Base-by-base conservation (phyloP, 2,797 vertebrate genomes). In the Menidia menidia region DNA sequence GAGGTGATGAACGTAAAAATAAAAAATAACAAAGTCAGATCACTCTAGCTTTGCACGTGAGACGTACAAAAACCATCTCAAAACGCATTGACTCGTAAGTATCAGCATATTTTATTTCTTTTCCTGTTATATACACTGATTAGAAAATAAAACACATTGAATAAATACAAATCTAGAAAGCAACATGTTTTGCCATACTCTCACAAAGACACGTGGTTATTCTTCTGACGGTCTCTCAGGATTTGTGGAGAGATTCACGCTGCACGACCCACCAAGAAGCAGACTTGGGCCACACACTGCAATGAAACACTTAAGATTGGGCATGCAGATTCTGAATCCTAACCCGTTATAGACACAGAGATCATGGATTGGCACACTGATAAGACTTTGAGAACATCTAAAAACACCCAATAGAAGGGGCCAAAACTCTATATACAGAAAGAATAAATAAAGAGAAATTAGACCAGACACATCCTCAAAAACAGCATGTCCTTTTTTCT, bases 131-230 rank as follows among this genome's bases (percentile, higher is more conserved):
- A 80, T 90, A 89, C 89, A 92, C 88, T 83, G 85, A 91, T 91
- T 92, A 92, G 81, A 93, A 94, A 94, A 94, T 88, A 89, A 93
- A 92, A 92, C 89, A 94, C 94, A 93, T 76, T 88, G 87, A 93
- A 94, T 93, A 94, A 94, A 93, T 92, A 93, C 85, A 93, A 93
- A 94, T 89, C 88, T 93, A 92, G 90, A 94, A 94, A 94, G 92
- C 91, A 43, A 89, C 80, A 74, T 68, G 58, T 77, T 75, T 82
- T 63, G 75, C 84, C 69, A 75, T 80, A 75, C 84, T 87, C 75
- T 84, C 85, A 89, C 82, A 88, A 87, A 83, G 82, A 87, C 83
- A 85, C 81, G 35, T 47, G 75, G 77, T 73, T 88, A 83, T 77
- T 86, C 69, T 79, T 67, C 82, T 64, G 51, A 77, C 74, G 69